These are phyloP conservation scores for Osmerus mordax DNA, from an alignment of 2,113 vertebrate genomes.

Conservation along the genomic window DNA sequence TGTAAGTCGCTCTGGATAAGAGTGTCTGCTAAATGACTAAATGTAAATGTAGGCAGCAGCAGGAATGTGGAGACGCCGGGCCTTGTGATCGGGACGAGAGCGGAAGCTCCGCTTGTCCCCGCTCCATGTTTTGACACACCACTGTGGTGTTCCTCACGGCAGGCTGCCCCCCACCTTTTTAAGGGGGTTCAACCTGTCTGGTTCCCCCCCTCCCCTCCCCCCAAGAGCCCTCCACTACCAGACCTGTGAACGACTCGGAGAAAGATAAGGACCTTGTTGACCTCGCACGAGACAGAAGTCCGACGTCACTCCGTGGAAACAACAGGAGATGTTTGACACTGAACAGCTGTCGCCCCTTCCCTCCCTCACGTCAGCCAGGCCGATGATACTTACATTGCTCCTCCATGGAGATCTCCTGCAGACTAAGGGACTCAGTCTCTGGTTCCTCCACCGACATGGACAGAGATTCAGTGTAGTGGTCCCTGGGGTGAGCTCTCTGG, in stretches of 20 bases:
- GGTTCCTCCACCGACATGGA: slow-evolving; percentile 66
- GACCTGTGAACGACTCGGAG: too few species aligned
- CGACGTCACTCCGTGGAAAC: too few species aligned
- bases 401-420: slow-evolving; percentile 66
- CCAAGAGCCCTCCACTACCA: too few species aligned
- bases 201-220: too few species aligned
- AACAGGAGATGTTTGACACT: too few species aligned
- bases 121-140: slow-evolving; percentile 53
- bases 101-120: slow-evolving; percentile 29
- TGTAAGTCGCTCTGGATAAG: too few species aligned
- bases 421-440: slow-evolving; percentile 66
- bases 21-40: too few species aligned
- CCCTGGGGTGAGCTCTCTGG: slow-evolving; percentile 69
- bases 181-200: too few species aligned
- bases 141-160: slow-evolving; percentile 18
- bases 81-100: slow-evolving; percentile 27
- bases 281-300: too few species aligned
- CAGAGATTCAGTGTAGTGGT: slow-evolving; percentile 76
- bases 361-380: background rate
- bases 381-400: slow-evolving; percentile 66
- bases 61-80: slow-evolving; percentile 18
- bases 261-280: too few species aligned
- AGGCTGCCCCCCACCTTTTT: too few species aligned
- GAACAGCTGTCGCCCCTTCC: too few species aligned
- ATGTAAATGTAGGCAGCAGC: background rate